Evolutionary conservation across 2,797 vertebrate species (phyloP).

Genomic region (Leptodactylus fallax): DNA sequence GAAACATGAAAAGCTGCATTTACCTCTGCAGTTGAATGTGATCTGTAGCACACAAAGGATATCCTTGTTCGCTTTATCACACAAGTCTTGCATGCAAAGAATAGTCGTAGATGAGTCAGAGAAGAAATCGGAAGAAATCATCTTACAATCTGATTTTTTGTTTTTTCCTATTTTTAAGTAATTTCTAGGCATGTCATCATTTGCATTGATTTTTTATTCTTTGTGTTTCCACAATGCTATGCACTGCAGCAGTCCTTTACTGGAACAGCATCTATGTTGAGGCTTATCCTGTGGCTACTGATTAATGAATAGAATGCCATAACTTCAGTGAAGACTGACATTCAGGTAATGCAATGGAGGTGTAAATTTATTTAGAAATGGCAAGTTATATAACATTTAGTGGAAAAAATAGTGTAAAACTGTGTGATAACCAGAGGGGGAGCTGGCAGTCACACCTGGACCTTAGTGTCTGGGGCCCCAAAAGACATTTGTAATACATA

Average conservation of each 20-base stretch:
- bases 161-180: background rate
- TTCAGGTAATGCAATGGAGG: too few relatives aligned
- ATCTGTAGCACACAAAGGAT: slow-evolving; percentile 57
- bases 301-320: background rate
- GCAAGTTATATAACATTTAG: too few relatives aligned
- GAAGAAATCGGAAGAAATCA: too few relatives aligned
- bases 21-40: slow-evolving; percentile 64
- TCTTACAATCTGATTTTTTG: too few relatives aligned
- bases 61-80: slow-evolving; percentile 41
- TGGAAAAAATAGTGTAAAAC: too few relatives aligned
- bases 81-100: background rate
- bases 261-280: background rate
- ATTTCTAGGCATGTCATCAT: background rate
- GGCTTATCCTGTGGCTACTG: too few relatives aligned
- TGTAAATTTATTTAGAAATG: too few relatives aligned
- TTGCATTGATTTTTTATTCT: background rate
- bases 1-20: slow-evolving; percentile 58
- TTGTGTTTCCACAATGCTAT: background rate
- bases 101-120: background rate
- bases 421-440: too few relatives aligned
- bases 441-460: too few relatives aligned
- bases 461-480: too few relatives aligned
- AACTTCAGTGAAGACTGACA: slow-evolving; percentile 4
- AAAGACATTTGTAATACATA: too few relatives aligned
- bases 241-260: background rate